Conservation (phyloP, 30 jellyfish, hydroid and myxozoan species). For the Catostylus mosaicus region DNA sequence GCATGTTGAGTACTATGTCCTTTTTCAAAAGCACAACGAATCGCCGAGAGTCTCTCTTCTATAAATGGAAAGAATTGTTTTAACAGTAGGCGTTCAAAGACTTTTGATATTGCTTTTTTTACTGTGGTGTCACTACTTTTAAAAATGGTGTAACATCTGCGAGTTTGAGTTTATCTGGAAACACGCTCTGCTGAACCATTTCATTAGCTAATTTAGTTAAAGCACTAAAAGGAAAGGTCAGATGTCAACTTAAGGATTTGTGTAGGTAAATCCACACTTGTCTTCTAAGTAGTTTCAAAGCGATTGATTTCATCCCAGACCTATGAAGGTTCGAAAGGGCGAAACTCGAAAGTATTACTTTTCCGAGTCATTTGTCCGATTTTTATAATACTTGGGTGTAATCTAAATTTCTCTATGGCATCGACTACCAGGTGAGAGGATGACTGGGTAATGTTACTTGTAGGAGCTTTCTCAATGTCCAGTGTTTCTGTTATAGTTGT, state of each 20-base stretch:
- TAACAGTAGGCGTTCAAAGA: background rate
- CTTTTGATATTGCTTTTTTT: slow-evolving; percentile 16
- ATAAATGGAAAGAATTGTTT: background rate
- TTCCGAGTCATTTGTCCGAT: slow-evolving; percentile 17
- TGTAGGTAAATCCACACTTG: slow-evolving; percentile 44
- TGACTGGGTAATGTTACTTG: slow-evolving; percentile 11
- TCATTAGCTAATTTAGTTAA: slow-evolving; percentile 35
- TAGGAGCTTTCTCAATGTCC: slow-evolving; percentile 23
- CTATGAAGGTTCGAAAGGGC: slow-evolving; percentile 27
- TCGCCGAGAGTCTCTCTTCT: slow-evolving; percentile 3
- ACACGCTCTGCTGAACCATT: slow-evolving; percentile 44
- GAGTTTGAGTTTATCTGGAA: slow-evolving; percentile 21
- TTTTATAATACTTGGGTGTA: slow-evolving; percentile 19
- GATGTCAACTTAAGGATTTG: slow-evolving; percentile 9
- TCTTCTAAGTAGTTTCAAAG: slow-evolving; percentile 13
- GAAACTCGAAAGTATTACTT: slow-evolving; percentile 15
- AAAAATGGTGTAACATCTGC: slow-evolving; percentile 23
- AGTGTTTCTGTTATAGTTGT: slow-evolving; percentile 28
- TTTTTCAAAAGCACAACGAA: slow-evolving; percentile 6
- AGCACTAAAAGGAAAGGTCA: slow-evolving; percentile 23
- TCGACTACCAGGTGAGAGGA: slow-evolving; percentile 9
- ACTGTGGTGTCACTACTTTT: slow-evolving; percentile 32
- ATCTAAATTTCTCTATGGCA: slow-evolving; percentile 17
- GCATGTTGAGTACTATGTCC: slow-evolving; percentile 6
- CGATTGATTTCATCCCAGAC: slow-evolving; percentile 44